Base-by-base conservation (phyloP, 1,140 invertebrate species). In the Maniola jurtina region DNA sequence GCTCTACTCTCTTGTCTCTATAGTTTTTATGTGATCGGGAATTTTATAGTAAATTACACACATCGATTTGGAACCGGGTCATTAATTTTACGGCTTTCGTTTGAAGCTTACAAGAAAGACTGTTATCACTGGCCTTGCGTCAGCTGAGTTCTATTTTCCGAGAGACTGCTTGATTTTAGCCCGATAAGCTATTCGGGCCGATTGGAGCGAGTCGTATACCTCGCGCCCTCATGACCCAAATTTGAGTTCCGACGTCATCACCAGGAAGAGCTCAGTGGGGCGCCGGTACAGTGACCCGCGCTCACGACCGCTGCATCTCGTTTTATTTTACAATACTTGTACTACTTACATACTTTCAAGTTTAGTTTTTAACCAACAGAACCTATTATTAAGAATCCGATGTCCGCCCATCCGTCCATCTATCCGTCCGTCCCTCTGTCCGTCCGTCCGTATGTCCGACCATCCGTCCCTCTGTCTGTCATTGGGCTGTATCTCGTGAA, bases 231-330 rank as follows among this genome's bases (percentile, higher is more conserved):
- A 72, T 86, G 84, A 86, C 84, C 85, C 78, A 84, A 83, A 88
- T 88, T 80, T 84, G 76, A 72, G 73, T 62, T 77, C 75, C 82
- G 79, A 88, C 85, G 85, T 88, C 83, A 88, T 79, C 65, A 80
- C 73, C 78, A 80, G 68, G 77, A 78, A 76, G 77, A 75, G 76
- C 75, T 77, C 83, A 81, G 80, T 84, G 73, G 84, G 83, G 80
- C 81, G 48, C 16, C 45, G 15, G 76, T 74, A 74, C 75, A 66
- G 72, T 80, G 69, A 76, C 72, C 76, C 61, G 63, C 47, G 47
- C 56, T 62, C 52, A 62, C 66, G 33, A 57, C 60, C 64, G 61
- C 61, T 59, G 54, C 61, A 38, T 59, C 62, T 61, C 42, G 48
- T 52, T 52, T 52, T 25, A 25, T 13, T 52, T 25, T 52, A 52